Evolutionary conservation across 2,888 invertebrate species (phyloP), one percentile per base, ranked within the genome.

Genomic region (Cordylochernes scorpioides): DNA sequence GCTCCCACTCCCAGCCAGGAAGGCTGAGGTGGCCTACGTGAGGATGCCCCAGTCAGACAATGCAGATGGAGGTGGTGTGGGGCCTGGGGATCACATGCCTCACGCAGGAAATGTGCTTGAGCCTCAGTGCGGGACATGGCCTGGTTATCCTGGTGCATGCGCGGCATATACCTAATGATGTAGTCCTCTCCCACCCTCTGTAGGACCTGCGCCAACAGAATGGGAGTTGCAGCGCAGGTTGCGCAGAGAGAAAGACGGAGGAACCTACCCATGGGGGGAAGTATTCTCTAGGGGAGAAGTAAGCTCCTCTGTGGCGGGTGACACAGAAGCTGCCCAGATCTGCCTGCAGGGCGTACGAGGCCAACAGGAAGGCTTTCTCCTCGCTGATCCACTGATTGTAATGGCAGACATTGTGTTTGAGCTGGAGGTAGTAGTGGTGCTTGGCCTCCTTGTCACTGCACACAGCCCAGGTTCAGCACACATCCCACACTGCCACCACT

Each of bases 401-500:
- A 39, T 52, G 58, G 34, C 64, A 55, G 33, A 68, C 61, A 59
- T 94, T 94, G 57, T 78, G 71, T 39, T 80, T 71, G 51, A 94
- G 60, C 60, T 94, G 91, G 45, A 80, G 63, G 59, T 84, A 94
- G 57, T 91, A 94, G 50, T 86, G 72, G 53, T 80, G 78, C 34
- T 82, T 64, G 30, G 84, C 78, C 44, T 74, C 67, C 49, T 80
- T 80, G 62, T 88, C 84, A 56, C 68, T 64, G n/a, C n/a, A n/a
- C n/a, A n/a, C n/a, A n/a, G n/a, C n/a, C n/a, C n/a, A n/a, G n/a
- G n/a, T n/a, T n/a, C n/a, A n/a, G n/a, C n/a, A n/a, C n/a, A n/a
- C n/a, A n/a, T n/a, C n/a, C n/a, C n/a, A n/a, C n/a, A n/a, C n/a
- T n/a, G n/a, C n/a, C n/a, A n/a, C n/a, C n/a, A n/a, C n/a, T n/a